These are phyloP conservation scores for Carduelis carduelis DNA, from an alignment of 2,797 vertebrate genomes.

Conservation along the genomic window DNA sequence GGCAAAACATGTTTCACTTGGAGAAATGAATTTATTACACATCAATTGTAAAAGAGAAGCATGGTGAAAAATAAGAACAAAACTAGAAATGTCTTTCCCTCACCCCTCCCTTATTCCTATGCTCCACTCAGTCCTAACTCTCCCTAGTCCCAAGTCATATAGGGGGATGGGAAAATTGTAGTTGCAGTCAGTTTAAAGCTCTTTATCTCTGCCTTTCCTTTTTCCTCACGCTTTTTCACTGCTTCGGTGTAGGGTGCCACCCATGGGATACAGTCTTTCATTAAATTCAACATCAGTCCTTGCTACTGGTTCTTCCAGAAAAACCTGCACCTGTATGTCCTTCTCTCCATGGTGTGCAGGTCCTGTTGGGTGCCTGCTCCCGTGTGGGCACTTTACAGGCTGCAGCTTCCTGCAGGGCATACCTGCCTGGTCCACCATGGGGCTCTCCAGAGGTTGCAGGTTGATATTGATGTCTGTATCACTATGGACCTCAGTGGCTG, in stretches of 20 bases:
- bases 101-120: background rate
- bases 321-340: background rate
- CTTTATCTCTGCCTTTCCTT: background rate
- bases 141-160: rapidly evolving
- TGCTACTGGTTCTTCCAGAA: background rate
- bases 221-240: rapidly evolving
- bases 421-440: rapidly evolving
- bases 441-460: background rate
- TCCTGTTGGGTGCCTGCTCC: background rate
- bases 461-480: background rate
- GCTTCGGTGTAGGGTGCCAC: background rate
- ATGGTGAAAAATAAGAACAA: background rate
- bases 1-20: background rate
- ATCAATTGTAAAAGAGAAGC: background rate
- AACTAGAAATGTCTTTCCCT: rapidly evolving
- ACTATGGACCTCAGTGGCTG: background rate
- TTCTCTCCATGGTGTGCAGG: background rate
- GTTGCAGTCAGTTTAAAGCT: background rate
- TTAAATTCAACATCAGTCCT: rapidly evolving
- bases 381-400: rapidly evolving
- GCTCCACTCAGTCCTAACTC: background rate
- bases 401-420: background rate
- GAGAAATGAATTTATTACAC: background rate
- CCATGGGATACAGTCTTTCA: background rate
- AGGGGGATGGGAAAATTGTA: rapidly evolving